These are phyloP conservation scores for Gypaetus barbatus DNA, from an alignment of 2,797 vertebrate genomes.

Conservation along the genomic window DNA sequence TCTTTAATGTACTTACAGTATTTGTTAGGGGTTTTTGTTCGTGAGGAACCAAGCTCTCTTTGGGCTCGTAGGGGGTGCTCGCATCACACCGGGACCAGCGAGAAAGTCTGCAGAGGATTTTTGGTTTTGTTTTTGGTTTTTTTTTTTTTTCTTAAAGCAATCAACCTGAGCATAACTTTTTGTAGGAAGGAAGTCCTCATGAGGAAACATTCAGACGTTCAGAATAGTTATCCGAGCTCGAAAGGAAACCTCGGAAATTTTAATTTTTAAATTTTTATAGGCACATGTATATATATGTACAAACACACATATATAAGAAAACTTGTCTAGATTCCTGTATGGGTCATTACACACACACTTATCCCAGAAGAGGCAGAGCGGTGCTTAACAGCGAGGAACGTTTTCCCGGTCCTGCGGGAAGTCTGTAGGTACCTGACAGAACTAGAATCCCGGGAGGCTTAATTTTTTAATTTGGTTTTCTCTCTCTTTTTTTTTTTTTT, in stretches of 20 bases:
- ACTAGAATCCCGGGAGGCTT: neutral
- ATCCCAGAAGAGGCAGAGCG: neutral
- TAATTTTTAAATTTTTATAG: neutral
- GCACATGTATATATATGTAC: too few species aligned
- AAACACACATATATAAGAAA: neutral
- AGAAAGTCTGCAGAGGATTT: neutral
- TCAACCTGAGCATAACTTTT: neutral
- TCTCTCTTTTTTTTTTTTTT: rapidly evolving
- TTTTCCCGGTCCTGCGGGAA: neutral
- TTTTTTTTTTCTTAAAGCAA: neutral
- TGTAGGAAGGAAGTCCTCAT: neutral
- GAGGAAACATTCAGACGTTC: neutral
- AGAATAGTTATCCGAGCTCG: neutral
- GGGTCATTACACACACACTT: neutral
- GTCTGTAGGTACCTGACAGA: neutral
- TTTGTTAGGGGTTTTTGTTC: neutral
- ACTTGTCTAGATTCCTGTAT: neutral
- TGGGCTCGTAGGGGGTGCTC: neutral
- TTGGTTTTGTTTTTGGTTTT: too few species aligned
- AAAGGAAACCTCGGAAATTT: neutral
- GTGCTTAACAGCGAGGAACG: neutral
- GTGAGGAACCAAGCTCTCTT: neutral
- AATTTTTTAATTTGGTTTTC: neutral
- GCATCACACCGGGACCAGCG: rapidly evolving
- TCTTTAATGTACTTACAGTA: neutral